Evolutionary conservation across 2,888 invertebrate genomes (phyloP).

Genomic region (Leistus spinibarbis): DNA sequence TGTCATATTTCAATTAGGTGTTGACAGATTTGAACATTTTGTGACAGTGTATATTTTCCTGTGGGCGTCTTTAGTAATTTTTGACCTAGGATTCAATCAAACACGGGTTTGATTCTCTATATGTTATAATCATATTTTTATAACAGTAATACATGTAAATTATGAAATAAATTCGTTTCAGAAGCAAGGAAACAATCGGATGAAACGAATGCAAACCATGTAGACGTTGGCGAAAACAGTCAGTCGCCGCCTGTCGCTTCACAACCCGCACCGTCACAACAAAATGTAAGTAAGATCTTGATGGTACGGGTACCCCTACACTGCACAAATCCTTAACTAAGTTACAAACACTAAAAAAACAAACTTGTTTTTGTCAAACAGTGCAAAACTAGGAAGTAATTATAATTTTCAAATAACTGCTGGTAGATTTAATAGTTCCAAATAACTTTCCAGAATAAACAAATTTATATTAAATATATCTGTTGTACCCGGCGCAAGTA

Average conservation of each 20-base stretch:
- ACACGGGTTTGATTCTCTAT: no score
- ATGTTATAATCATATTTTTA: no score
- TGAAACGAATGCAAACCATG: constrained; percentile 46
- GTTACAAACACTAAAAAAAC: not conserved
- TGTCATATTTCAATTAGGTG: no score
- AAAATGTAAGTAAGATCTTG: constrained; percentile 52
- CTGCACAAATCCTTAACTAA: constrained; percentile 19
- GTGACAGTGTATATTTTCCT: no score
- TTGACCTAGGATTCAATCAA: no score
- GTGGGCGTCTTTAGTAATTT: no score
- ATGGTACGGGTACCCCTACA: constrained; percentile 20
- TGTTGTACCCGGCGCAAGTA: no score
- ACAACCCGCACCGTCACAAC: constrained; percentile 54
- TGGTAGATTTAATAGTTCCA: not conserved
- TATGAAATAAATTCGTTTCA: constrained; percentile 41
- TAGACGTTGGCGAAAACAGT: constrained; percentile 50
- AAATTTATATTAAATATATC: constrained; percentile 46
- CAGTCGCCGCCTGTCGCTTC: constrained; percentile 50
- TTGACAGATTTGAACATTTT: no score
- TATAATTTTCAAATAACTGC: not conserved
- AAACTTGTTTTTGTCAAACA: not conserved
- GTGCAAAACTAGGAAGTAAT: not conserved
- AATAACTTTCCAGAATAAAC: constrained; percentile 48
- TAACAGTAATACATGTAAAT: no score
- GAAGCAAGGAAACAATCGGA: constrained; percentile 53